Evolutionary conservation across 2,797 vertebrate genomes (phyloP).

Genomic region (Myotis pilosus): DNA sequence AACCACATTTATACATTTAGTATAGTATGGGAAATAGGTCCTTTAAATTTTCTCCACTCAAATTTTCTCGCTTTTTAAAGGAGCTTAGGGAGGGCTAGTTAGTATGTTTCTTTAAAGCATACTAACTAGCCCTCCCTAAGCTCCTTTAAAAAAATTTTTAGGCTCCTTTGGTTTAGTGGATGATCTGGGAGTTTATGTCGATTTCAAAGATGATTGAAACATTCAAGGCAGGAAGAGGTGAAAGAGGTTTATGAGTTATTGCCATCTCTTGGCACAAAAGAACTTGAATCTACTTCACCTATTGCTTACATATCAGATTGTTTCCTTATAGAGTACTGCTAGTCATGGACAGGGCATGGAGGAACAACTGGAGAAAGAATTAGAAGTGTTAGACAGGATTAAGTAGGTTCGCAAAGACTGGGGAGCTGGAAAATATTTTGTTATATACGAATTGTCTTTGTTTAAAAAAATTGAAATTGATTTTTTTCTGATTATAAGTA

Average conservation of each 20-base stretch:
- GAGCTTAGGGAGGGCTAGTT: background rate
- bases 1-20: background rate
- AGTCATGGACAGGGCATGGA: background rate
- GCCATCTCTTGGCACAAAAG: background rate
- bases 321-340: background rate
- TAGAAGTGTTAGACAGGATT: background rate
- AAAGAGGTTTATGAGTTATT: background rate
- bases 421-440: constrained; percentile 13
- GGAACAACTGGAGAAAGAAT: background rate
- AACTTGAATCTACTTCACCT: background rate
- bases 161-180: constrained; percentile 26
- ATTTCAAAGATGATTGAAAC: constrained; percentile 15
- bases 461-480: background rate
- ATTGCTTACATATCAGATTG: background rate
- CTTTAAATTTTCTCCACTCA: no score
- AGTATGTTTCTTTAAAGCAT: background rate
- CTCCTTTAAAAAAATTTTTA: background rate
- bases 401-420: background rate
- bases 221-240: background rate
- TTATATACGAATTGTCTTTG: constrained; percentile 1
- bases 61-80: background rate
- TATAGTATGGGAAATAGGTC: background rate
- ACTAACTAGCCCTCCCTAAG: background rate
- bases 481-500: constrained; percentile 19
- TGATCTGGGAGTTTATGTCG: background rate